These are phyloP conservation scores for Podiceps cristatus DNA, from an alignment of 2,113 vertebrate genomes.

Conservation along the genomic window DNA sequence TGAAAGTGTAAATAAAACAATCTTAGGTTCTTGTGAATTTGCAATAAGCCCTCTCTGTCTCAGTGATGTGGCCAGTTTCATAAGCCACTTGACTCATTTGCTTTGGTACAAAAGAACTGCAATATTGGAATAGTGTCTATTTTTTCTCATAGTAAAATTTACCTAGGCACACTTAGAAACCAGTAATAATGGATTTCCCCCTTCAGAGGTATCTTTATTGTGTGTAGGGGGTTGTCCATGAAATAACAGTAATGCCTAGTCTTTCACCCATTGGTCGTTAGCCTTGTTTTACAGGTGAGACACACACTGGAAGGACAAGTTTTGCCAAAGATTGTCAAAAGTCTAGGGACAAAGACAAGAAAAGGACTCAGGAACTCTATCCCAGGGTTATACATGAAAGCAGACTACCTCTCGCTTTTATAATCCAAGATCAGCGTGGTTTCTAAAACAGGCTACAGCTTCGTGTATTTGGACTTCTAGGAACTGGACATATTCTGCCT, in stretches of 20 bases:
- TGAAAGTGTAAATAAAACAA: constrained; percentile 40
- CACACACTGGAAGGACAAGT: neutral
- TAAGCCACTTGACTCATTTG: neutral
- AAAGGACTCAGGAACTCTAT: neutral
- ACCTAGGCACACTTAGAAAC: neutral
- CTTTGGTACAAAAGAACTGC: neutral
- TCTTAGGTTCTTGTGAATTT: neutral
- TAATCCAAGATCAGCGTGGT: neutral
- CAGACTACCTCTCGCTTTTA: neutral
- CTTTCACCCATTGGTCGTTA: neutral
- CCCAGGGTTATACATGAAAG: neutral
- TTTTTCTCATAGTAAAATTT: neutral
- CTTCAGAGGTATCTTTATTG: neutral
- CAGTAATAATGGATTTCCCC: neutral
- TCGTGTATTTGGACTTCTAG: constrained; percentile 56
- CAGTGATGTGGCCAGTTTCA: neutral
- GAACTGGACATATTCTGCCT: constrained; percentile 5
- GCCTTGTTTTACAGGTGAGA: neutral
- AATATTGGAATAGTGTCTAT: neutral
- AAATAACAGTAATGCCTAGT: neutral
- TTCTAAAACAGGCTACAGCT: neutral
- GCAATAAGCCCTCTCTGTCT: neutral
- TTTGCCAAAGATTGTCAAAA: neutral
- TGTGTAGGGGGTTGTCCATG: neutral
- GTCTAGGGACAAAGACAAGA: neutral